Percentiles rank a stretch among this genome's conserved stretches.
Evolutionary conservation across 2,113 vertebrate species (phyloP).

Genomic region (Puntigrus tetrazona): DNA sequence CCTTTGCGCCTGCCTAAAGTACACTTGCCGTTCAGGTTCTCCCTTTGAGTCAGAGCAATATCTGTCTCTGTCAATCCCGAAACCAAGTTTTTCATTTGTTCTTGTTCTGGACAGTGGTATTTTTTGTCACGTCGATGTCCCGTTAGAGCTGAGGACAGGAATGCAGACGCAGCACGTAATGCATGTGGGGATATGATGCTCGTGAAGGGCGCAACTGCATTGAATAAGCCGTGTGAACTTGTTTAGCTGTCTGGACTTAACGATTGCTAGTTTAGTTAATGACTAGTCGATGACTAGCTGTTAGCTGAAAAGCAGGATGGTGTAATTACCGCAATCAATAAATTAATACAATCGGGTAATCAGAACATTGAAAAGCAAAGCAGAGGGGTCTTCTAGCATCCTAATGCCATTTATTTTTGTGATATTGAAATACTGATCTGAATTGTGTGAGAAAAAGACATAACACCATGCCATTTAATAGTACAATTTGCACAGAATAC

Average conservation of each 20-base stretch:
- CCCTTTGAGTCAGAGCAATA: constrained; percentile 60
- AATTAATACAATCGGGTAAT: no score
- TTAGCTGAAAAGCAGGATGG: no score
- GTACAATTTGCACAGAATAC: not conserved
- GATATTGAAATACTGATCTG: no score
- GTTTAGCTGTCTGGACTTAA: not conserved
- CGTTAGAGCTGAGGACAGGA: not conserved
- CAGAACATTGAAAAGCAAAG: no score
- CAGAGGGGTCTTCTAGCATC: no score
- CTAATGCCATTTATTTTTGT: no score
- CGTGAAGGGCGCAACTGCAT: not conserved
- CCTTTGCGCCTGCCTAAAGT: constrained; percentile 56
- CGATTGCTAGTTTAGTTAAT: not conserved
- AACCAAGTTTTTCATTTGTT: constrained; percentile 52
- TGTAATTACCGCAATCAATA: no score
- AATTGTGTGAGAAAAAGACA: no score
- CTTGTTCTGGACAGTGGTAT: not conserved
- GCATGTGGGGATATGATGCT: not conserved
- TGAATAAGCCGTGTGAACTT: not conserved
- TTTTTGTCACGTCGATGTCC: not conserved
- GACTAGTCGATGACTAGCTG: no score
- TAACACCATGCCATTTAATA: not conserved
- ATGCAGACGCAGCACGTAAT: not conserved
- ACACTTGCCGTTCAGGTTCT: constrained; percentile 61
- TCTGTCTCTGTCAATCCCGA: constrained; percentile 53